Percentiles rank a stretch among this genome's conserved stretches.
These are phyloP conservation scores for Liasis olivaceus DNA, from an alignment of 2,797 vertebrate genomes.

Conservation along the genomic window DNA sequence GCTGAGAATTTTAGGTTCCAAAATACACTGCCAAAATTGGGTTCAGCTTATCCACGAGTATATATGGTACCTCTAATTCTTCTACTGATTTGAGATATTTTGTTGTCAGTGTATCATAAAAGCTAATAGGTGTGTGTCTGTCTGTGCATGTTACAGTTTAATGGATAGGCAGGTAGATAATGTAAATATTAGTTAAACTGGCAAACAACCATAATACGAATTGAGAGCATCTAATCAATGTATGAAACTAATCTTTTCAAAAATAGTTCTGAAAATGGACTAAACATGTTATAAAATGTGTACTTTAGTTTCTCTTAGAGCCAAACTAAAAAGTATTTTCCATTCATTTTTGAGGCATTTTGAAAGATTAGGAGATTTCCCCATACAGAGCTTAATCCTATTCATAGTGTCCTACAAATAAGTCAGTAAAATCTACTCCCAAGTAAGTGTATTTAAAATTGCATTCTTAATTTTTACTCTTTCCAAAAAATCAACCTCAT, in stretches of 20 bases:
- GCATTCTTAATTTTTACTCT: not conserved
- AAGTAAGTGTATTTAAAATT: not conserved
- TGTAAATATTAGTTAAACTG: slow-evolving; percentile 19
- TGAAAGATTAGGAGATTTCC: not conserved
- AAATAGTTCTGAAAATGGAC: not conserved
- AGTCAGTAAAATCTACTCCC: not conserved
- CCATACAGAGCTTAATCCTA: not conserved
- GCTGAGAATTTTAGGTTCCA: not conserved
- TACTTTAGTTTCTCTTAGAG: not conserved
- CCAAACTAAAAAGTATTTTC: not conserved
- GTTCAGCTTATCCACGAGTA: not conserved
- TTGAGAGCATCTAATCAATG: not conserved
- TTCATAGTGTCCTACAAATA: not conserved
- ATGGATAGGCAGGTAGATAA: not conserved
- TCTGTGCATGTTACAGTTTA: not conserved
- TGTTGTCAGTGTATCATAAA: slow-evolving; percentile 30
- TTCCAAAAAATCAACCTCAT: not conserved
- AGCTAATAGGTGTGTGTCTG: slow-evolving; percentile 17
- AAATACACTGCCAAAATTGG: not conserved
- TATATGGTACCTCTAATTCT: slow-evolving; percentile 30
- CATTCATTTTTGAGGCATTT: not conserved
- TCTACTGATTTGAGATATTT: slow-evolving; percentile 41
- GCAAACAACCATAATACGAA: slow-evolving; percentile 4
- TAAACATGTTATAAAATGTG: not conserved
- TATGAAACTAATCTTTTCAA: not conserved